Evolutionary conservation across 2,797 vertebrate species (phyloP).

Genomic region (Gadopsis marmoratus): DNA sequence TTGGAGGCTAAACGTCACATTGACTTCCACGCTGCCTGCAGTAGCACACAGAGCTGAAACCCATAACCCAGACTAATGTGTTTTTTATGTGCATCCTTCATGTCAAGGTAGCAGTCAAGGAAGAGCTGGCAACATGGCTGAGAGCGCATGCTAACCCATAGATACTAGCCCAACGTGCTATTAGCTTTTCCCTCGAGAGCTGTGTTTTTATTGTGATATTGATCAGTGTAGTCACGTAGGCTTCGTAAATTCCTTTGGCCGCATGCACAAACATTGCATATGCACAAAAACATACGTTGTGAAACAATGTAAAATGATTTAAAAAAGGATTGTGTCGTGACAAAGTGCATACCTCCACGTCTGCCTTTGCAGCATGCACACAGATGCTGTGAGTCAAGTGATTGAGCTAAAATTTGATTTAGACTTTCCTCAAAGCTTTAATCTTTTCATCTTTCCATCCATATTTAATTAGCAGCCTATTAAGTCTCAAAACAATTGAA

Average conservation of each 20-base stretch:
- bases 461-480: constrained; percentile 14
- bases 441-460: background rate
- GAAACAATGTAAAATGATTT: no score
- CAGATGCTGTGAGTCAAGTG: background rate
- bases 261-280: background rate
- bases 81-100: constrained; percentile 74
- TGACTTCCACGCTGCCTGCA: constrained; percentile 35
- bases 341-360: background rate
- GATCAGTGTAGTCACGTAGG: background rate
- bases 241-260: background rate
- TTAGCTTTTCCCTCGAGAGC: background rate
- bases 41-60: constrained; percentile 45
- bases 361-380: background rate
- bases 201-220: constrained; percentile 7
- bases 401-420: background rate
- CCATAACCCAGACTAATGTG: constrained; percentile 67
- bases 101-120: constrained; percentile 70
- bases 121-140: constrained; percentile 16
- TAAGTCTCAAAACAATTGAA: background rate
- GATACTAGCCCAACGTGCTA: constrained; percentile 18
- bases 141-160: constrained; percentile 10
- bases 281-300: background rate
- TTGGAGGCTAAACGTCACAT: constrained; percentile 52
- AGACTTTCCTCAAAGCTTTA: background rate
- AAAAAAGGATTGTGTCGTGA: background rate